Base-by-base conservation (phyloP, 2,888 invertebrate genomes). In the Aproaerema taeniolella region DNA sequence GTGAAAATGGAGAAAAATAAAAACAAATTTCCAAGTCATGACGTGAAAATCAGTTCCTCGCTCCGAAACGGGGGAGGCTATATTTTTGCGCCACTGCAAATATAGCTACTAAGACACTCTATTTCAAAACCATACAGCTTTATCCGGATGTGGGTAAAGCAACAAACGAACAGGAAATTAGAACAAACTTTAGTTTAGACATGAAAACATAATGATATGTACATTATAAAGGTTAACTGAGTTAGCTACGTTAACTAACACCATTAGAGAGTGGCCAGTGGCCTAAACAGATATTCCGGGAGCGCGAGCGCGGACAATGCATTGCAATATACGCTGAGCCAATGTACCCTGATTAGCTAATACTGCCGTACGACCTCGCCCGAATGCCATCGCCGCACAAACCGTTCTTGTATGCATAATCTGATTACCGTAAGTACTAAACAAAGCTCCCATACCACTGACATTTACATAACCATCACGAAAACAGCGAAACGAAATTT, bases 281-380 rank as follows among this genome's bases (percentile, higher is more conserved):
- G 83, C 81, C 83, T 81, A 82, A 81, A 79, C 83, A 82, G 85
- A 85, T 85, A 85, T 85, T 85, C 85, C 85, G 76, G 83, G 67
- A 76, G 69, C 73, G 66, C 80, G 82, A 53, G 68, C 81, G 59
- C 70, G 81, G 76, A 85, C 85, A 85, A 85, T 85, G 74, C 75
- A 71, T 67, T 65, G 73, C 81, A 81, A 82, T 82, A 80, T 78
- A 77, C 78, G 70, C 69, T 67, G 67, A 72, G 77, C 79, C 81
- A 78, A 74, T 82, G 75, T 73, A 62, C 78, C 76, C 80, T 85
- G 85, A 85, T 85, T 85, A 85, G 83, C 76, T 83, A 83, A 82
- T 82, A 72, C 81, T 65, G 73, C 63, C 69, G 80, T 67, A 73
- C 80, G 70, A 72, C 78, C 79, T 75, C 77, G 75, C 74, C 58